A percentile compares a stretch with the other conserved stretches of the same genome.
phyloP scores from a whole-genome alignment of 2,888 invertebrate species.

The Lochmaea crataegi region DNA sequence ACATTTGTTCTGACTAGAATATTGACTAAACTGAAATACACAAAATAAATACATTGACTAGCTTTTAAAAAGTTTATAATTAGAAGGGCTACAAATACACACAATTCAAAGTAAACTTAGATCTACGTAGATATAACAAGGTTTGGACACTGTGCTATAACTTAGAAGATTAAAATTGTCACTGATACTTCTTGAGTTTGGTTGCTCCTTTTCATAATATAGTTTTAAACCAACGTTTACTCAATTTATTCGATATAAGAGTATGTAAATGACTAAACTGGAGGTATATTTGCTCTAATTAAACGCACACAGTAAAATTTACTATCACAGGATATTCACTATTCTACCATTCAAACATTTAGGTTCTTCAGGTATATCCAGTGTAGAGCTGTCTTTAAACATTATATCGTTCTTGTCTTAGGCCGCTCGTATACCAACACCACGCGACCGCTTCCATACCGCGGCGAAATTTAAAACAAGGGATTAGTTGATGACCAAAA shows the following conservation, averaged over 20 bases:
- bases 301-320: too few species aligned
- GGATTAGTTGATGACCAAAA: too few species aligned
- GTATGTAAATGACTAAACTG: background rate
- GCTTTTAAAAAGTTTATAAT: constrained; percentile 51
- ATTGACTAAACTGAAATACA: constrained; percentile 53
- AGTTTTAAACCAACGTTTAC: background rate
- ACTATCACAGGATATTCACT: too few species aligned
- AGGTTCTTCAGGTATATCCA: too few species aligned
- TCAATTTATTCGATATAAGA: background rate
- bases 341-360: too few species aligned
- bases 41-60: constrained; percentile 53
- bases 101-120: constrained; percentile 56
- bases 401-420: too few species aligned
- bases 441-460: too few species aligned
- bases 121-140: constrained; percentile 54
- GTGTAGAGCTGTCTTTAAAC: too few species aligned
- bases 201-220: background rate
- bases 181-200: constrained; percentile 37
- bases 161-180: constrained; percentile 41
- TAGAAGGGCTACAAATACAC: constrained; percentile 55
- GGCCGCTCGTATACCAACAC: too few species aligned
- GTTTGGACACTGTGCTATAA: constrained; percentile 56
- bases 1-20: constrained; percentile 53
- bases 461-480: too few species aligned
- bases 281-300: too few species aligned